Base-by-base conservation (phyloP, 1,140 invertebrate species). In the Tyrophagus putrescentiae region DNA sequence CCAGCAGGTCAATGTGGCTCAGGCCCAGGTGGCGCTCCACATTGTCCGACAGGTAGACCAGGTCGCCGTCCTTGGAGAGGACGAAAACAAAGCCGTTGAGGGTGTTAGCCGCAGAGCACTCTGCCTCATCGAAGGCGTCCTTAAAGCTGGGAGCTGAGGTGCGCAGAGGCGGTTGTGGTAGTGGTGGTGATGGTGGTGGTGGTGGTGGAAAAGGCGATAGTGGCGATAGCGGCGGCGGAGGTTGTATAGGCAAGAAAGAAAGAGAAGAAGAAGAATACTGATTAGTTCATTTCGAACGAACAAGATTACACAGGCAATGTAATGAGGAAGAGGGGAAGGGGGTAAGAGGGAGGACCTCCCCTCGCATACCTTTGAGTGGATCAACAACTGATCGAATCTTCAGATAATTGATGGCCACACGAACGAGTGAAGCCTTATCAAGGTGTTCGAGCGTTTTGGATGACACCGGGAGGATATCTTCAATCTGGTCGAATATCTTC, bases 341-440 rank as follows among this genome's bases (percentile, higher is more conserved):
- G 13, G 21, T 39, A 21, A 39, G 31, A 48, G 45, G 7, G 13
- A 48, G 7, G 21, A 48, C 7, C 7, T 5, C 29, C 9, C 7
- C 21, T 25, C 21, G 25, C 41, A 56, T 42, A 48, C 33, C 29
- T 11, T 53, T 34, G n/a, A 50, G 13, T 32, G 34, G 48, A 16
- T 57, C 48, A 18, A 41, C 39, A 7, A 56, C 23, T 25, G 25
- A 21, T 25, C 33, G 54, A 9, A 57, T n/a, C 41, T 61, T 62
- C 7, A 97, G 78, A 70, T 82, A 89, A 28, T 87, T 85, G 67
- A 95, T 91, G 5, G 87, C 84, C n/a, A 97, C 77, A 54, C 92
- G 76, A 82, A 96, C 92, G 41, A 96, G 79, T 3, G 91, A 94
- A 1, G 91, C 90, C 74, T 96, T 97, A 75, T 97, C 93, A 62